Base-by-base conservation (phyloP, 2,113 vertebrate genomes). In the Tachuris rubrigastra region DNA sequence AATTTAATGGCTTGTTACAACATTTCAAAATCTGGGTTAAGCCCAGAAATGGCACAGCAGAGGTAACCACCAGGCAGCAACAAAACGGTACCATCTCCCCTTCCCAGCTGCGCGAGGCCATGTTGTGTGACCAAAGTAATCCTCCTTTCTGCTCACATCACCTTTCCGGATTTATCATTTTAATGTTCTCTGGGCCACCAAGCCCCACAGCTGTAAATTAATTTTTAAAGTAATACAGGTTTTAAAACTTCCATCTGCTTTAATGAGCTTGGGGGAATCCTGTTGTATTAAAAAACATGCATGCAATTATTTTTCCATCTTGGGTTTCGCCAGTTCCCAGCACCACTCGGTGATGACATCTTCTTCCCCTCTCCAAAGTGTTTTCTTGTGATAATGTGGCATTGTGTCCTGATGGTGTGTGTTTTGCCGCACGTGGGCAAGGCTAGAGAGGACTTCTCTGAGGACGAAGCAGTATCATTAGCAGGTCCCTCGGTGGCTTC, bases 151-250 rank as follows among this genome's bases (percentile, higher is more conserved):
- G 96, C 95, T 97, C 96, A 90, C 89, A 95, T 91, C 97, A 97
- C 94, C 97, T 96, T 97, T 94, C 96, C 2, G 7, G 95, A 96
- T 97, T 97, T 96, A 97, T 96, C 95, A 89, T 95, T 97, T 97
- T 97, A 97, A 96, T 97, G 97, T 97, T 97, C 97, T 97, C 94
- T 97, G 96, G 97, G 96, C 95, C 96, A 95, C 85, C 86, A 85
- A 96, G 96, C 96, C 97, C 97, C 97, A 96, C 92, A 96, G 97
- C 96, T 95, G 93, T 97, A 97, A 97, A 97, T 97, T 97, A 97
- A 96, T 97, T 97, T 97, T 97, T 97, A 95, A 97, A 97, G 94
- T 97, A 97, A 96, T 97, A 96, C 96, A 97, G 96, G 92, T 96
- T 96, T 97, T 96, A 96, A 97, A 97, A 97, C 96, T 97, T 96